Evolutionary conservation across 2,888 invertebrate genomes (phyloP).

Genomic region (Apodemia mormo): DNA sequence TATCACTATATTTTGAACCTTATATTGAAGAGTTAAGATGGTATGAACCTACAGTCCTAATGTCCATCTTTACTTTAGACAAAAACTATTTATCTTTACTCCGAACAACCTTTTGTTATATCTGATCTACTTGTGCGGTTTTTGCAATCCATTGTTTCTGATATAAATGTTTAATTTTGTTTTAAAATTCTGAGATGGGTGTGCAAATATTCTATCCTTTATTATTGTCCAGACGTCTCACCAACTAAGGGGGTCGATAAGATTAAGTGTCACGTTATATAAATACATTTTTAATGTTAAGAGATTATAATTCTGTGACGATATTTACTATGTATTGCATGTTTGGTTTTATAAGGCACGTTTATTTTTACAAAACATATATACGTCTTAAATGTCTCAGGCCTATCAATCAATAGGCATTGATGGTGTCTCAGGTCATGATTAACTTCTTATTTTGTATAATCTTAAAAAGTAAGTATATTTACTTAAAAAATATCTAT

Average conservation of each 20-base stretch:
- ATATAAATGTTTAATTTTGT: conserved; percentile 67
- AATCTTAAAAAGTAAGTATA: too few species aligned
- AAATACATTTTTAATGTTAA: conserved; percentile 49
- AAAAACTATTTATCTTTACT: conserved; percentile 67
- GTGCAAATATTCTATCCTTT: conserved; percentile 64
- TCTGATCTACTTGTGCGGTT: conserved; percentile 70
- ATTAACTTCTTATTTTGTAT: too few species aligned
- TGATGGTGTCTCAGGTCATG: too few species aligned
- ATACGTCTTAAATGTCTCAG: too few species aligned
- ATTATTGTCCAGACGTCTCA: conserved; percentile 56
- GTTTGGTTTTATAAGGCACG: neutral
- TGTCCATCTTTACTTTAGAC: conserved; percentile 41
- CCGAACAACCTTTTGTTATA: conserved; percentile 69
- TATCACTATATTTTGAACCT: conserved; percentile 36
- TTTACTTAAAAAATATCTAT: too few species aligned
- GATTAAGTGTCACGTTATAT: conserved; percentile 65
- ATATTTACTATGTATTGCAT: conserved; percentile 25
- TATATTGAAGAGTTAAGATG: conserved; percentile 30
- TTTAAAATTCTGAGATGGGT: conserved; percentile 57
- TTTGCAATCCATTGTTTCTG: conserved; percentile 63
- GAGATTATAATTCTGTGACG: conserved; percentile 40
- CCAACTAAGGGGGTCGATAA: conserved; percentile 47
- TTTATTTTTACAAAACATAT: too few species aligned
- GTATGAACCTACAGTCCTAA: conserved; percentile 22
- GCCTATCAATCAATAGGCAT: too few species aligned